Conservation (phyloP, 2,888 invertebrate genomes). For the Drosophila niveifrons region DNA sequence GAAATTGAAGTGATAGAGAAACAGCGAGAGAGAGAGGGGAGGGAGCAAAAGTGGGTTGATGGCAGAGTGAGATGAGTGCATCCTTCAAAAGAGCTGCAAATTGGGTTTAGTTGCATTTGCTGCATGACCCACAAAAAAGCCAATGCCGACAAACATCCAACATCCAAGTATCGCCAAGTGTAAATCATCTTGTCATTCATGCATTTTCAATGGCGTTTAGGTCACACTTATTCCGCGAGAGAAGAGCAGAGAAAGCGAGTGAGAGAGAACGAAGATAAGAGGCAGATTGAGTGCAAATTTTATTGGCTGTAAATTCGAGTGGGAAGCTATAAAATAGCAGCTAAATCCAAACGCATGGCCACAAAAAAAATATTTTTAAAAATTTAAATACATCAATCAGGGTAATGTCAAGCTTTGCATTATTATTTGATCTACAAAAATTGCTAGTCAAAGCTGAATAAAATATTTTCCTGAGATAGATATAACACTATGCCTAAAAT, state of each 20-base stretch:
- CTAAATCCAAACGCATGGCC: not conserved
- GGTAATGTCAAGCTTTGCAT: not conserved
- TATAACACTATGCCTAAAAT: too few species aligned
- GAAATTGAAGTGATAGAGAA: too few species aligned
- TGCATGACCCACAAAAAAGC: constrained; percentile 29
- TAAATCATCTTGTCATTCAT: constrained; percentile 47
- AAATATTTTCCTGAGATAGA: too few species aligned
- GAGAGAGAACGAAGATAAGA: not conserved
- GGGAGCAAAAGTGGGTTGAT: not conserved
- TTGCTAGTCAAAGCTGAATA: not conserved
- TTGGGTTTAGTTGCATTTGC: constrained; percentile 49
- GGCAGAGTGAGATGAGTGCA: not conserved
- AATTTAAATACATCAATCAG: not conserved
- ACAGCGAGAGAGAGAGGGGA: not conserved
- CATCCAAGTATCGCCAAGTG: constrained; percentile 20
- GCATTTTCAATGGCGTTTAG: constrained; percentile 50
- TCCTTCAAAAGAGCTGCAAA: constrained; percentile 43
- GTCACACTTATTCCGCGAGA: constrained; percentile 14
- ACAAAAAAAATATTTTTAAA: constrained; percentile 1
- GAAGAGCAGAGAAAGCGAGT: not conserved
- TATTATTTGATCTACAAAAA: too few species aligned
- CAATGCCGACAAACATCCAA: constrained; percentile 20
- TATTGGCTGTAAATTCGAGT: constrained; percentile 5
- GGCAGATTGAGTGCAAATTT: not conserved
- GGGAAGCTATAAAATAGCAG: not conserved